Conservation (phyloP, 2,113 vertebrate species). For the Ophiodon elongatus region DNA sequence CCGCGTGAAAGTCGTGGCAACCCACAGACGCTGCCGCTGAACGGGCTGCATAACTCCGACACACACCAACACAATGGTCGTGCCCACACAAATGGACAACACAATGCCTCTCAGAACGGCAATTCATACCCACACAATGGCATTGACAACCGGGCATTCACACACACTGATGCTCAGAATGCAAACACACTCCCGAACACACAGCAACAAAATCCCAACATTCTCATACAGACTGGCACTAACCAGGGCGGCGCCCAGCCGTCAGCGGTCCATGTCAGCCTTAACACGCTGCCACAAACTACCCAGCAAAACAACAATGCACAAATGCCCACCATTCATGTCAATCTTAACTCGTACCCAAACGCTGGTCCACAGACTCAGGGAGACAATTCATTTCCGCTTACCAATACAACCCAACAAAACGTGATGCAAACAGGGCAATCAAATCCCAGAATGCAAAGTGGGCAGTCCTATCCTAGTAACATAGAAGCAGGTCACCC, state of each 20-base stretch:
- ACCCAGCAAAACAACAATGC: conserved; percentile 53
- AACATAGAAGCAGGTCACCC: conserved; percentile 10
- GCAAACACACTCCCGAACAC: conserved; percentile 43
- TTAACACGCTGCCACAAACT: conserved; percentile 64
- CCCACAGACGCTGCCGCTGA: conserved; percentile 35
- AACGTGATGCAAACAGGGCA: background rate
- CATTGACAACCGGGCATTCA: conserved; percentile 68
- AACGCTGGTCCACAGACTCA: conserved; percentile 41
- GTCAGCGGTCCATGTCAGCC: conserved; percentile 77
- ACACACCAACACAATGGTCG: conserved; percentile 53
- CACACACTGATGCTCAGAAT: conserved; percentile 47
- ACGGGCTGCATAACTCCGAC: conserved; percentile 40
- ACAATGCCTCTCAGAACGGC: conserved; percentile 56
- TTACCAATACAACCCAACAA: conserved; percentile 17
- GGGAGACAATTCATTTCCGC: conserved; percentile 46
- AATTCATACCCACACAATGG: conserved; percentile 66
- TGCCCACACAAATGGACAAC: conserved; percentile 41
- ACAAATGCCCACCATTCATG: conserved; percentile 78
- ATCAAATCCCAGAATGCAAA: conserved; percentile 50
- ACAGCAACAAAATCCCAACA: conserved; percentile 72
- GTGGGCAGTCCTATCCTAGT: conserved; percentile 9
- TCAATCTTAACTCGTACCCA: conserved; percentile 80
- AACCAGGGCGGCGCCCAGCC: conserved; percentile 47
- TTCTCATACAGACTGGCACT: conserved; percentile 77
- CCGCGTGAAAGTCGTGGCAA: conserved; percentile 30